A percentile compares a stretch with the other conserved stretches of the same genome.
phyloP scores from a whole-genome alignment of 2,113 vertebrate genomes.

The Hippoglossus stenolepis region DNA sequence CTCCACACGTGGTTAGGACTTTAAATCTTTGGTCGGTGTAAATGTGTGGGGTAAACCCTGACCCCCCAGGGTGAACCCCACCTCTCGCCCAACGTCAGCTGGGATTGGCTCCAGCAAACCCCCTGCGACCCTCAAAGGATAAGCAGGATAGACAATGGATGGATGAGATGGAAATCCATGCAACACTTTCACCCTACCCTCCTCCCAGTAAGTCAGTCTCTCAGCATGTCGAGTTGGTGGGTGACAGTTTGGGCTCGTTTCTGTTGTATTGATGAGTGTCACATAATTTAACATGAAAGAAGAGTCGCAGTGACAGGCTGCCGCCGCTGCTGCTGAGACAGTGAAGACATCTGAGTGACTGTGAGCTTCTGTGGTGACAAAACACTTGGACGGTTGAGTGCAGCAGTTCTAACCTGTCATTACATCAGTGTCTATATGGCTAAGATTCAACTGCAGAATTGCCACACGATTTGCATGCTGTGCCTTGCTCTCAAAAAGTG shows the following conservation, averaged over 20 bases:
- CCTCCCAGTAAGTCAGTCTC: not conserved
- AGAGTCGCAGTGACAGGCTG: not conserved
- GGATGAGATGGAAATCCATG: not conserved
- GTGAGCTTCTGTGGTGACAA: not conserved
- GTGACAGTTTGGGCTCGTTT: not conserved
- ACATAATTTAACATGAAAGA: not conserved
- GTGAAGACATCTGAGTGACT: not conserved
- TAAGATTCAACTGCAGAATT: conserved; percentile 1
- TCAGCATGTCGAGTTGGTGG: not conserved
- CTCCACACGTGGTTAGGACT: too few species aligned
- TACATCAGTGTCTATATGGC: conserved; percentile 6
- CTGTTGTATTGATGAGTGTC: not conserved
- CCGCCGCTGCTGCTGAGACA: not conserved
- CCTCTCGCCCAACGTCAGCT: not conserved
- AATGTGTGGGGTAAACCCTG: too few species aligned
- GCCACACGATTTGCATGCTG: conserved; percentile 33
- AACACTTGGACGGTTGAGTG: not conserved
- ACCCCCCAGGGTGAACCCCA: too few species aligned
- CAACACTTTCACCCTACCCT: not conserved
- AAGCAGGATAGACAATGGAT: too few species aligned
- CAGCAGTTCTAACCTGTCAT: conserved; percentile 2
- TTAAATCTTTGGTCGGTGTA: too few species aligned
- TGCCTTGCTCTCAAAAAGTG: conserved; percentile 17
- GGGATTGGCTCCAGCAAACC: not conserved
- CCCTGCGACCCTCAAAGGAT: not conserved